Conservation (phyloP, 2,888 invertebrate species). For the Troides aeacus region DNA sequence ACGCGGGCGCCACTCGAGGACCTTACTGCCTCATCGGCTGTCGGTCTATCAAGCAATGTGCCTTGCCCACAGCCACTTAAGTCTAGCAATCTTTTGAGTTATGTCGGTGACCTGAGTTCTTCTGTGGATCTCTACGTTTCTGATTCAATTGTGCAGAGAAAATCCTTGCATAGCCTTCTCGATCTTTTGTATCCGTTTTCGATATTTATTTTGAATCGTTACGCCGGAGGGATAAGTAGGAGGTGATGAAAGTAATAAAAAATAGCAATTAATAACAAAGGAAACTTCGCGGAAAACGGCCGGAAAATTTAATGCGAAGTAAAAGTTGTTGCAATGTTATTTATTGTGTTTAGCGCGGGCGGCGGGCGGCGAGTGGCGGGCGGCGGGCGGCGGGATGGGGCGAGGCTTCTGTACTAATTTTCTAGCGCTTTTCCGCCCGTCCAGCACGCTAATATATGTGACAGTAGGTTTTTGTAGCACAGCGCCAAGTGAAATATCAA, state of each 20-base stretch:
- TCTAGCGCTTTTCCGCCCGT: conserved; percentile 37
- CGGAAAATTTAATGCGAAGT: conserved; percentile 4
- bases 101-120: too few species aligned
- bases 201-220: too few species aligned
- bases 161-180: too few species aligned
- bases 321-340: conserved; percentile 14
- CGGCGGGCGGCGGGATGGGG: conserved; percentile 14
- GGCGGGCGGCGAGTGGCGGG: conserved; percentile 13
- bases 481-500: conserved; percentile 30
- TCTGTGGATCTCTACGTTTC: too few species aligned
- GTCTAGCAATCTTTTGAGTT: too few species aligned
- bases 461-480: conserved; percentile 47
- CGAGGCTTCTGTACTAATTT: conserved; percentile 45
- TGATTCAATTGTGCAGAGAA: too few species aligned
- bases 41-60: too few species aligned
- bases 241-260: background rate
- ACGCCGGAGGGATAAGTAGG: background rate
- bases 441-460: conserved; percentile 54
- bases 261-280: background rate
- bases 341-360: conserved; percentile 37
- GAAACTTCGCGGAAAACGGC: background rate
- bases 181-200: too few species aligned
- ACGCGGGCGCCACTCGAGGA: too few species aligned
- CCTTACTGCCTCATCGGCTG: too few species aligned
- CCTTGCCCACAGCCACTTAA: too few species aligned